phyloP scores from a whole-genome alignment of 2,113 vertebrate genomes.

The Ceratotherium simum region DNA sequence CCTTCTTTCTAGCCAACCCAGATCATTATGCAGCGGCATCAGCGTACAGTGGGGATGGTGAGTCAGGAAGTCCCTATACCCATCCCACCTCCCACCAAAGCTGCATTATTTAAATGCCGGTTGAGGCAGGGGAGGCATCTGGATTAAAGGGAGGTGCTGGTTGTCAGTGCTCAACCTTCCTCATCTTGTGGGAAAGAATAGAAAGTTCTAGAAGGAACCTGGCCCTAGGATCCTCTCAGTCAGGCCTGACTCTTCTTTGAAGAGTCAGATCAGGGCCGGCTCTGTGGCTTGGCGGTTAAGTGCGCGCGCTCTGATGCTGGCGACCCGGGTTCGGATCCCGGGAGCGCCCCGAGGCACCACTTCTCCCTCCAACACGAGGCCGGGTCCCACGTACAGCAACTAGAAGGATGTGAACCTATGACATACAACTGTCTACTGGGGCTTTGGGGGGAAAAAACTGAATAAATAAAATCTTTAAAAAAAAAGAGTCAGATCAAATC shows the following conservation, averaged over 20 bases:
- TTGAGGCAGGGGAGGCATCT: constrained; percentile 49
- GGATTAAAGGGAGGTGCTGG: background rate
- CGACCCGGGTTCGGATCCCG: no score
- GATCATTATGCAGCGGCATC: constrained; percentile 86
- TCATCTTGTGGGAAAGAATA: background rate
- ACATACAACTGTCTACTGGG: no score
- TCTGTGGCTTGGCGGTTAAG: no score
- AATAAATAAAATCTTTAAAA: no score
- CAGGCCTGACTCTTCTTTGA: background rate
- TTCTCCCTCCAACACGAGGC: no score
- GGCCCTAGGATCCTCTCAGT: background rate
- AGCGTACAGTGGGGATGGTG: constrained; percentile 70
- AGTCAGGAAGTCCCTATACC: constrained; percentile 73
- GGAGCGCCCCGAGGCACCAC: no score
- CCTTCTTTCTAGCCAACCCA: constrained; percentile 87
- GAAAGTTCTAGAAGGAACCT: background rate
- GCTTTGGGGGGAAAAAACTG: no score
- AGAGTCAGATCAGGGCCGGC: no score
- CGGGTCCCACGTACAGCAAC: no score
- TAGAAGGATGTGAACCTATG: no score
- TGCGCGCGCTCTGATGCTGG: no score
- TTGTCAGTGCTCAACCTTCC: background rate
- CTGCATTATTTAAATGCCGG: constrained; percentile 83
- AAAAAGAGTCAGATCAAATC: background rate
- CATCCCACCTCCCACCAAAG: constrained; percentile 66